These are phyloP conservation scores for Phenganax stokvisi DNA, from an alignment of 92 coral and sea anemone species.

Conservation along the genomic window DNA sequence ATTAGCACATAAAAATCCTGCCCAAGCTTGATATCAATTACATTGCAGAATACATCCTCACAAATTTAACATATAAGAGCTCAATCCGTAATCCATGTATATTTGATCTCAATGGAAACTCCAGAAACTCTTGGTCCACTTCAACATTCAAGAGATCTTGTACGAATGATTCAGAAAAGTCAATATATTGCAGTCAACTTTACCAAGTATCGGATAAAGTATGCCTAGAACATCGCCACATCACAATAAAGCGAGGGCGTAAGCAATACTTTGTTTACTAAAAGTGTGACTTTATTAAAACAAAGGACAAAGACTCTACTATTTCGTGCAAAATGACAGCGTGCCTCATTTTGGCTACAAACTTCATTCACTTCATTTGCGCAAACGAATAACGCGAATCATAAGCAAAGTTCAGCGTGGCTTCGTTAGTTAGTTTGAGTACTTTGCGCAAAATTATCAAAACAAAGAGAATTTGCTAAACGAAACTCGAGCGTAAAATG, in stretches of 20 bases:
- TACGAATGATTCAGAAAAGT: too few species aligned
- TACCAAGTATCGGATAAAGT: background rate
- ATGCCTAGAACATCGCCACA: background rate
- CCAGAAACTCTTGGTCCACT: background rate
- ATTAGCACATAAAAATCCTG: background rate
- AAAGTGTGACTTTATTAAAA: conserved; percentile 2
- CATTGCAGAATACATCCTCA: too few species aligned
- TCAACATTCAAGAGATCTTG: background rate
- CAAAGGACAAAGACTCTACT: conserved; percentile 37
- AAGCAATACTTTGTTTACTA: conserved; percentile 17
- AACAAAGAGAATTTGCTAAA: background rate
- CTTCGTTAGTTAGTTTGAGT: background rate
- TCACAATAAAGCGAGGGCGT: background rate
- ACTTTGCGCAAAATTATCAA: background rate
- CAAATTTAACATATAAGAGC: too few species aligned
- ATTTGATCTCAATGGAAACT: background rate
- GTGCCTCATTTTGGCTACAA: background rate
- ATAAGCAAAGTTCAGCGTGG: too few species aligned
- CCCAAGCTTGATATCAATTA: too few species aligned
- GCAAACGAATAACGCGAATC: background rate
- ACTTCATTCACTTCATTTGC: background rate
- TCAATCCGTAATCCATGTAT: too few species aligned
- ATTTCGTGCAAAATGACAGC: conserved; percentile 16
- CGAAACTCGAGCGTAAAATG: background rate
- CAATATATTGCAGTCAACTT: background rate